Percentiles rank a stretch among this genome's conserved stretches.
Evolutionary conservation across 1,140 invertebrate species (phyloP).

Genomic region (Agrypnia vestita): DNA sequence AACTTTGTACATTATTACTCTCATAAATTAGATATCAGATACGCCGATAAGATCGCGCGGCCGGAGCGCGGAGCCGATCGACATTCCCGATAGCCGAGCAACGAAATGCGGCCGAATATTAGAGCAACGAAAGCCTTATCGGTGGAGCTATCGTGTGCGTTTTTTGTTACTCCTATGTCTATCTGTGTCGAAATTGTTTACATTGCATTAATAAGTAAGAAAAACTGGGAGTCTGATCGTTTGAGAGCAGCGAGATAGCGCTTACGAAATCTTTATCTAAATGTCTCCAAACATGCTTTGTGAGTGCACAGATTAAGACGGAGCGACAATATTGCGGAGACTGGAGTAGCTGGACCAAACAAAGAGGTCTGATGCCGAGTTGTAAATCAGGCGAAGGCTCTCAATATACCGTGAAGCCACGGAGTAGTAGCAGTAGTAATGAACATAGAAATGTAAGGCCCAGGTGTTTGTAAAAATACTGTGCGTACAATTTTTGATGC

Average conservation of each 20-base stretch:
- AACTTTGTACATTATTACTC: conserved; percentile 16
- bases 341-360: too few relatives aligned
- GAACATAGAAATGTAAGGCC: too few relatives aligned
- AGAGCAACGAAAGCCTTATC: conserved; percentile 27
- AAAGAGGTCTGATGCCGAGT: too few relatives aligned
- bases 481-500: too few relatives aligned
- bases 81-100: conserved; percentile 12
- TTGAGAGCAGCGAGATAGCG: not conserved
- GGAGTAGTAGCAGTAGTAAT: too few relatives aligned
- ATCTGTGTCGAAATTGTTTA: conserved; percentile 12
- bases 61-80: conserved; percentile 24
- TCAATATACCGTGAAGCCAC: too few relatives aligned
- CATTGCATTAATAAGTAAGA: not conserved
- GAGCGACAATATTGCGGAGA: too few relatives aligned
- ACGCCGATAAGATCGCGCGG: conserved; percentile 3
- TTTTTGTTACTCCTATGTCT: not conserved
- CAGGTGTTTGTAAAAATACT: too few relatives aligned
- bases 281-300: not conserved
- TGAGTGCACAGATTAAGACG: too few relatives aligned
- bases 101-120: conserved; percentile 33
- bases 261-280: not conserved
- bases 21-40: conserved; percentile 19
- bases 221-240: conserved; percentile 17
- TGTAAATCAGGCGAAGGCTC: too few relatives aligned
- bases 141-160: not conserved